phyloP scores from a whole-genome alignment of 2,888 invertebrate species.

The Tenodera sinensis region DNA sequence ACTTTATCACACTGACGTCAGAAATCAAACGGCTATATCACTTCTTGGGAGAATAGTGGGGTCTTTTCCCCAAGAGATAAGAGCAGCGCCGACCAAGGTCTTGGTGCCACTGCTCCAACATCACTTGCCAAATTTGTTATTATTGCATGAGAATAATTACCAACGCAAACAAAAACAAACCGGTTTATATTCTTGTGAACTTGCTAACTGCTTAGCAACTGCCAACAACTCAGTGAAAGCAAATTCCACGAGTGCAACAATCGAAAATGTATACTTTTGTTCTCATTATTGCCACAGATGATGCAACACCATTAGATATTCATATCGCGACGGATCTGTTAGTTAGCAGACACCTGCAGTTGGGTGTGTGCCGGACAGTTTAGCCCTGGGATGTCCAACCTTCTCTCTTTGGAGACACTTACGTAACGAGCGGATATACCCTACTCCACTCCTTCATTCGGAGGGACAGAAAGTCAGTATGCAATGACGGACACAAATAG shows the following conservation, averaged over 20 bases:
- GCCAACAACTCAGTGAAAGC: too few relatives aligned
- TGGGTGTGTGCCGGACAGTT: too few relatives aligned
- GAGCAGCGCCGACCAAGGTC: not conserved
- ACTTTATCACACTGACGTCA: not conserved
- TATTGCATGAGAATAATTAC: not conserved
- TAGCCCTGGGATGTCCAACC: too few relatives aligned
- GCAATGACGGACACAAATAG: too few relatives aligned
- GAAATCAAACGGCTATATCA: not conserved
- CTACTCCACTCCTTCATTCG: too few relatives aligned
- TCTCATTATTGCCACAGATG: not conserved
- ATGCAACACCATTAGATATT: not conserved
- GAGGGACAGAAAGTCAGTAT: too few relatives aligned
- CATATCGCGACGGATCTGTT: too few relatives aligned
- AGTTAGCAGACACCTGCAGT: too few relatives aligned
- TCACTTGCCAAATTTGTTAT: not conserved
- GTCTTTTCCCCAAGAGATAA: not conserved
- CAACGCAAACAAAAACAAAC: not conserved
- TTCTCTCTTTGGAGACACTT: too few relatives aligned
- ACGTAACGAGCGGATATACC: too few relatives aligned
- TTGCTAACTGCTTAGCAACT: not conserved
- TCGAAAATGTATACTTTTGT: not conserved
- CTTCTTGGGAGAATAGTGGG: not conserved
- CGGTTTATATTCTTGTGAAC: not conserved
- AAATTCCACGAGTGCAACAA: not conserved
- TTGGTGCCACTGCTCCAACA: not conserved